These are phyloP conservation scores for Diloba caeruleocephala DNA, from an alignment of 2,888 invertebrate species.

Conservation along the genomic window DNA sequence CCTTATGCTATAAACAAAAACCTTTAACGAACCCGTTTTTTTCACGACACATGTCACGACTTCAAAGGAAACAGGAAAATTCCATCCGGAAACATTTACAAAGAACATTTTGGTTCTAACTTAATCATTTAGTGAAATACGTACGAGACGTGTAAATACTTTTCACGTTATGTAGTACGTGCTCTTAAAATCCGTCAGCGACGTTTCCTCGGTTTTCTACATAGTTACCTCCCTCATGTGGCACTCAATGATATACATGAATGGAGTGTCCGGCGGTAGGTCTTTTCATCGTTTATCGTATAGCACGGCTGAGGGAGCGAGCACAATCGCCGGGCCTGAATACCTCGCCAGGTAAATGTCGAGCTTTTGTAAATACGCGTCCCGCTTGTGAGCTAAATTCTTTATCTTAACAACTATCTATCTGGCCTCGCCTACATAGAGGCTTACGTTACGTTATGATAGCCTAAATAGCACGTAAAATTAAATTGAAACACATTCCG, in stretches of 20 bases:
- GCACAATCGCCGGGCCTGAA: conserved; percentile 74
- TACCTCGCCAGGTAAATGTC: conserved; percentile 68
- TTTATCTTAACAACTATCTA: conserved; percentile 64
- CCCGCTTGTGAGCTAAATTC: conserved; percentile 55
- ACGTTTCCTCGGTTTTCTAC: conserved; percentile 69
- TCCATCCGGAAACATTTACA: conserved; percentile 36
- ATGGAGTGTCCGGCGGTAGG: conserved; percentile 80
- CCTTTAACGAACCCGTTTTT: conserved; percentile 41
- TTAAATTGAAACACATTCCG: conserved; percentile 52
- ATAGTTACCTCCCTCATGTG: conserved; percentile 64
- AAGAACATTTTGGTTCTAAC: conserved; percentile 39
- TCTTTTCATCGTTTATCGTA: conserved; percentile 82
- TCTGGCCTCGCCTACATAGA: conserved; percentile 19
- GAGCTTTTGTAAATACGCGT: conserved; percentile 63
- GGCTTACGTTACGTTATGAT: conserved; percentile 33
- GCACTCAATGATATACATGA: conserved; percentile 81
- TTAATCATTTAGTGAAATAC: conserved; percentile 30
- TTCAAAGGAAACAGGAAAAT: conserved; percentile 44
- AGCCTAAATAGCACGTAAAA: conserved; percentile 49
- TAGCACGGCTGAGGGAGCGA: conserved; percentile 68
- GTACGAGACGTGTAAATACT: conserved; percentile 11
- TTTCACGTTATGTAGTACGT: conserved; percentile 17
- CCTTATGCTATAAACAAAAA: conserved; percentile 43
- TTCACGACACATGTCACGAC: conserved; percentile 35
- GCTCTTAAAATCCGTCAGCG: conserved; percentile 24